phyloP scores from a whole-genome alignment of 2,797 vertebrate species.

The Silurus lanzhouensis region DNA sequence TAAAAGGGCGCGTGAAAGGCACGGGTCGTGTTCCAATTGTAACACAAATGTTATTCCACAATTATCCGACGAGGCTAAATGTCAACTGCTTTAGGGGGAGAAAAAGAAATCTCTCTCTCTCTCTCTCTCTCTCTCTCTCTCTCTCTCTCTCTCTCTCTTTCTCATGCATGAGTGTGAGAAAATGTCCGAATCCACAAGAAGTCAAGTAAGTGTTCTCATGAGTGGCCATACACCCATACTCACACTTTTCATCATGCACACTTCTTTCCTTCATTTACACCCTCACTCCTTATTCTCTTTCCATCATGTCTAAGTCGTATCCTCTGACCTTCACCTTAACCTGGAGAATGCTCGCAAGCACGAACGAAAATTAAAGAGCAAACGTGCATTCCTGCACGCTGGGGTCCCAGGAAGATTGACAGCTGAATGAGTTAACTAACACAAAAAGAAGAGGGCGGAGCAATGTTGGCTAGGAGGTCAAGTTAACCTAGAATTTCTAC shows the following conservation, averaged over 20 bases:
- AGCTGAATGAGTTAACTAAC: slow-evolving; percentile 80
- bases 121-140: neutral
- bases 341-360: neutral
- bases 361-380: slow-evolving; percentile 57
- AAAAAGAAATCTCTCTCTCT: slow-evolving; percentile 63
- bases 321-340: neutral
- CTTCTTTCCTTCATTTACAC: neutral
- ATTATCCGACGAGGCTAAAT: slow-evolving; percentile 95
- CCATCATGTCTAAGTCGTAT: neutral
- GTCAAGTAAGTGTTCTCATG: neutral
- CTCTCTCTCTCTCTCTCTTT: neutral
- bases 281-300: neutral
- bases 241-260: neutral
- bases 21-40: slow-evolving; percentile 95
- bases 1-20: slow-evolving; percentile 89
- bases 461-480: slow-evolving; percentile 68
- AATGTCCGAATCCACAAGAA: neutral
- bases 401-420: slow-evolving; percentile 79
- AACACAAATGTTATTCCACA: slow-evolving; percentile 97
- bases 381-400: slow-evolving; percentile 67
- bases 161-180: neutral
- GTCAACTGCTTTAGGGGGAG: slow-evolving; percentile 87
- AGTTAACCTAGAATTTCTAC: slow-evolving; percentile 71
- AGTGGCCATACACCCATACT: slow-evolving; percentile 7
- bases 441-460: slow-evolving; percentile 66